Base-by-base conservation (phyloP, 2,888 invertebrate species). In the Notodonta dromedarius region DNA sequence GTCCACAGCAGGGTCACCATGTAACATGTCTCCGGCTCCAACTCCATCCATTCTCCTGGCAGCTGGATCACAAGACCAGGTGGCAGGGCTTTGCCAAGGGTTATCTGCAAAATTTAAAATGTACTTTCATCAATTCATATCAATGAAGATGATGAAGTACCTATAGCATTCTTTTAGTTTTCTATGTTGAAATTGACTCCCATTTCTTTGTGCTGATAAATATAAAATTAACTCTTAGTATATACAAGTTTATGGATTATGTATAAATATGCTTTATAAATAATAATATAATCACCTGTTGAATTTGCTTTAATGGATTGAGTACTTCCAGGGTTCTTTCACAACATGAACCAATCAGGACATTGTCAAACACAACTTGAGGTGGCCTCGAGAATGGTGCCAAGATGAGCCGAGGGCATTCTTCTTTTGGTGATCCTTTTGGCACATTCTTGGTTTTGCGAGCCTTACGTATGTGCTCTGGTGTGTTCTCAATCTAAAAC, bases 371-470 rank as follows among this genome's bases (percentile, higher is more conserved):
- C n/a, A 94, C 91, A 16, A 96, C 94, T 88, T 95, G 95, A 4
- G 96, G 95, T 71, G 94, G 94, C 60, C 94, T 88, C n/a, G 95
- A 94, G 86, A 96, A 96, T 2, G 96, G 96, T 12, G 95, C 96
- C 74, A 96, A 89, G 54, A 94, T 84, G 13, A 96, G 91, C 54
- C 92, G 84, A 42, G 94, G 91, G 32, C 87, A 83, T 81, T 94
- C 94, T 70, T 94, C 94, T 60, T 87, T 86, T 1, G 90, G 87
- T 12, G 80, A 78, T 39, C 79, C 79, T 50, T 84, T 80, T 9
- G 77, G 69, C 0, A 74, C 83, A 74, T 86, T 71, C 85, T 90
- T 73, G 68, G 83, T 64, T 71, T 86, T 85, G 73, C 94, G 74
- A 69, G 84, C 70, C 78, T 82, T 82, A 64, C 80, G 83, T 44